Percentiles rank a stretch among this genome's conserved stretches.
phyloP scores from a whole-genome alignment of 2,888 invertebrate species.

The Nemotelus nigrinus region DNA sequence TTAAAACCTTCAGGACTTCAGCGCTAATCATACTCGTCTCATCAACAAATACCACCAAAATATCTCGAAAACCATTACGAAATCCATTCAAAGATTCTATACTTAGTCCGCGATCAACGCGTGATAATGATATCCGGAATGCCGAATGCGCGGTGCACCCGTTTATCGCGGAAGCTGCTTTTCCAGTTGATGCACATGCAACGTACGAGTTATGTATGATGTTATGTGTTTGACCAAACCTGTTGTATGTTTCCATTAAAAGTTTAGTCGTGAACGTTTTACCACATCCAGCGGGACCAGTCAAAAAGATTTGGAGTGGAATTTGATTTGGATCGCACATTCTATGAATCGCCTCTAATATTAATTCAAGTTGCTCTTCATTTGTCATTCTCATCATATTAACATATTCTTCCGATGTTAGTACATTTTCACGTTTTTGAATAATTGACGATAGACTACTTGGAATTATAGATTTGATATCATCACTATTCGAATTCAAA shows the following conservation, averaged over 20 bases:
- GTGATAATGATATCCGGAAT: background rate
- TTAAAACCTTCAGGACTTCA: too few species aligned
- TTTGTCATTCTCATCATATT: slow-evolving; percentile 52
- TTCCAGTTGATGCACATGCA: background rate
- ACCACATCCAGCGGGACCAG: slow-evolving; percentile 57
- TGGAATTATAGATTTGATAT: background rate
- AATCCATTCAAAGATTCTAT: background rate
- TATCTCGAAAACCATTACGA: background rate
- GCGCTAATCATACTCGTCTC: slow-evolving; percentile 6
- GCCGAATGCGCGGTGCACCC: background rate
- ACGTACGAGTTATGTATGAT: background rate
- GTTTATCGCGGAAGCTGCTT: background rate
- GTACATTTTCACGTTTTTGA: slow-evolving; percentile 53
- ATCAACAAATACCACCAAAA: background rate
- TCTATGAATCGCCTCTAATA: slow-evolving; percentile 51
- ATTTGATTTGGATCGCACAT: slow-evolving; percentile 36
- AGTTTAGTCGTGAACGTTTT: too few species aligned
- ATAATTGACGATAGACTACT: background rate
- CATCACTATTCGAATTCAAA: too few species aligned
- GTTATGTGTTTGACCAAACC: background rate
- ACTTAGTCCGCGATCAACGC: background rate
- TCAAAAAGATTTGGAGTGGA: slow-evolving; percentile 55
- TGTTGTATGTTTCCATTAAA: background rate
- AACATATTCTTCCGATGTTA: slow-evolving; percentile 52
- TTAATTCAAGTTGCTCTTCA: slow-evolving; percentile 50